These are phyloP conservation scores for Hipposideros larvatus DNA, from an alignment of 2,797 vertebrate genomes.

Conservation along the genomic window DNA sequence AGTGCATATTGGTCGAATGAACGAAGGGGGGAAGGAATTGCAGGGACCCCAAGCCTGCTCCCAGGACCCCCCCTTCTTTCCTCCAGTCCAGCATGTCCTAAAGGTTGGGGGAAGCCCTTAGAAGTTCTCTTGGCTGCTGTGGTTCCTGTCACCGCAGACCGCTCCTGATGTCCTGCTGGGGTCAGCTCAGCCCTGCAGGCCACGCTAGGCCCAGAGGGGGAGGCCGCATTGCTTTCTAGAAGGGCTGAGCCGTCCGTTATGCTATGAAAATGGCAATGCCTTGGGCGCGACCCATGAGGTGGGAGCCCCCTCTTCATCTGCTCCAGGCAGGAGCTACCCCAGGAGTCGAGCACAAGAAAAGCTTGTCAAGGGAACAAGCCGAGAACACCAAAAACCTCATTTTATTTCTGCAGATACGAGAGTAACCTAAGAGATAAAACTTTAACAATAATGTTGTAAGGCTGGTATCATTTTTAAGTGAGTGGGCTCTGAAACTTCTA, in stretches of 20 bases:
- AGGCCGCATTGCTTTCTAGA: too few species aligned
- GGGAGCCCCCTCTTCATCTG: background rate
- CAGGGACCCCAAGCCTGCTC: background rate
- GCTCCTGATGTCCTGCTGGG: fast-evolving
- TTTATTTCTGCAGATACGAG: background rate
- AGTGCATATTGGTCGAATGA: background rate
- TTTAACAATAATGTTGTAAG: background rate
- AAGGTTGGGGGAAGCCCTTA: background rate
- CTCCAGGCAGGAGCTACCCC: background rate
- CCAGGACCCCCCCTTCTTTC: background rate
- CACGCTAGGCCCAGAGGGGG: background rate
- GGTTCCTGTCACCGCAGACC: fast-evolving
- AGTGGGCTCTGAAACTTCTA: background rate
- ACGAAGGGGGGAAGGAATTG: background rate
- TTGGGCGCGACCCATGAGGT: fast-evolving
- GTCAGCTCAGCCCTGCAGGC: background rate
- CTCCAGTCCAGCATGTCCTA: background rate
- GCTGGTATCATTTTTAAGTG: background rate
- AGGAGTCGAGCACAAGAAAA: background rate
- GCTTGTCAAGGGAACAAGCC: background rate
- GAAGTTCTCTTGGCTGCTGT: fast-evolving
- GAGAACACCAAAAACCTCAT: background rate
- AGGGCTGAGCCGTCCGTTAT: fast-evolving
- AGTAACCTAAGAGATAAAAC: background rate
- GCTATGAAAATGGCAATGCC: background rate